Conservation (phyloP, 2,888 invertebrate species). For the Panopea generosa region DNA sequence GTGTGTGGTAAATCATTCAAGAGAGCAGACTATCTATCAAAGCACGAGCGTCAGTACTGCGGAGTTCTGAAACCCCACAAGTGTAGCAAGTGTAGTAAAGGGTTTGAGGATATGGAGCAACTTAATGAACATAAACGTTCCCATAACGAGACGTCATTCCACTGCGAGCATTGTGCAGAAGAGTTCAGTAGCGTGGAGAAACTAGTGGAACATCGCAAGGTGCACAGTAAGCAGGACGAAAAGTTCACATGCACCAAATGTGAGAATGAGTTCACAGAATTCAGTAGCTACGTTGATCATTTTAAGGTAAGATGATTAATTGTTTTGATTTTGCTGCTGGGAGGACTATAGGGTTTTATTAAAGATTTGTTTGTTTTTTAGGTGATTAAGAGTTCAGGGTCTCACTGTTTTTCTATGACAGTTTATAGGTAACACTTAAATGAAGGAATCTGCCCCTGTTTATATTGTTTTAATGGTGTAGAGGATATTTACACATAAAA, state of each 20-base stretch:
- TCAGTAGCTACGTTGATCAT: slow-evolving; percentile 53
- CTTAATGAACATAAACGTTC: slow-evolving; percentile 33
- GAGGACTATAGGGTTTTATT: no score
- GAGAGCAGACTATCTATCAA: slow-evolving; percentile 57
- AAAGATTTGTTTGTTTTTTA: no score
- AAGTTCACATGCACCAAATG: slow-evolving; percentile 50
- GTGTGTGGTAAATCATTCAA: slow-evolving; percentile 63
- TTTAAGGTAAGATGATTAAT: slow-evolving; percentile 58
- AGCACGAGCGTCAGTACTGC: slow-evolving; percentile 61
- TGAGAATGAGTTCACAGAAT: slow-evolving; percentile 42
- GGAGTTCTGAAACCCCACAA: slow-evolving; percentile 50
- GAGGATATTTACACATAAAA: no score
- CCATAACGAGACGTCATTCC: slow-evolving; percentile 30
- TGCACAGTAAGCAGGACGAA: slow-evolving; percentile 43
- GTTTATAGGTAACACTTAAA: no score
- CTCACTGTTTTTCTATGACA: no score
- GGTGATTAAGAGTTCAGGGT: no score
- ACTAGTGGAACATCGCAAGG: slow-evolving; percentile 52
- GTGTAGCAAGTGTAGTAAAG: slow-evolving; percentile 53
- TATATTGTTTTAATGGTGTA: no score
- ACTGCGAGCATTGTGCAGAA: slow-evolving; percentile 50
- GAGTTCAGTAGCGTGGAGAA: slow-evolving; percentile 42
- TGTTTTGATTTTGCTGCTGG: no score
- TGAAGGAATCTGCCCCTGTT: no score
- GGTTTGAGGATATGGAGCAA: slow-evolving; percentile 48